These are phyloP conservation scores for Listronotus oregonensis DNA, from an alignment of 1,140 invertebrate genomes.

Conservation along the genomic window DNA sequence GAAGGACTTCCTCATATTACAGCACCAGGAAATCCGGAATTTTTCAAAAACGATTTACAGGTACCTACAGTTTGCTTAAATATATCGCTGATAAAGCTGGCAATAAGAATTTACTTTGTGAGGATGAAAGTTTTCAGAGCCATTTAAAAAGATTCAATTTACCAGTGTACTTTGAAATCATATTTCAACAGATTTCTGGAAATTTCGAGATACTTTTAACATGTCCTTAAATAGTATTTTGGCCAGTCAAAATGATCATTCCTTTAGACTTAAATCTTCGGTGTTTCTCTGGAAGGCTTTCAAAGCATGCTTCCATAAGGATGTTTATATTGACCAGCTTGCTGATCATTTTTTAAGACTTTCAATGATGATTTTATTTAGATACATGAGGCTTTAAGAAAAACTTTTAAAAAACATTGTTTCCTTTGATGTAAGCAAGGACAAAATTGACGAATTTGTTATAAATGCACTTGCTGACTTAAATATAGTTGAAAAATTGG, in stretches of 20 bases:
- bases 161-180: conserved; percentile 93
- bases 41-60: conserved; percentile 84
- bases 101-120: conserved; percentile 59
- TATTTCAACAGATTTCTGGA: conserved; percentile 85
- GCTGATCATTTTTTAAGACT: conserved; percentile 51
- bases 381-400: conserved; percentile 46
- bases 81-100: conserved; percentile 74
- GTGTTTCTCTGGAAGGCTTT: conserved; percentile 41
- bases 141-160: conserved; percentile 86
- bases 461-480: conserved; percentile 47
- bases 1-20: conserved; percentile 81
- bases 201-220: conserved; percentile 44
- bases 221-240: conserved; percentile 31
- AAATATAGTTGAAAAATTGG: conserved; percentile 36
- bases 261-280: conserved; percentile 43
- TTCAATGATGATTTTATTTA: conserved; percentile 45
- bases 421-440: conserved; percentile 3
- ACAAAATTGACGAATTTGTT: conserved; percentile 41
- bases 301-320: conserved; percentile 41
- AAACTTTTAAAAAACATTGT: conserved; percentile 38
- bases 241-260: conserved; percentile 35
- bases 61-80: conserved; percentile 78
- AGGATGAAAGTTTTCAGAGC: conserved; percentile 59
- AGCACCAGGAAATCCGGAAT: conserved; percentile 87
- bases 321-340: conserved; percentile 48